Base-by-base conservation (phyloP, 2,888 invertebrate species). In the Clanis bilineata region DNA sequence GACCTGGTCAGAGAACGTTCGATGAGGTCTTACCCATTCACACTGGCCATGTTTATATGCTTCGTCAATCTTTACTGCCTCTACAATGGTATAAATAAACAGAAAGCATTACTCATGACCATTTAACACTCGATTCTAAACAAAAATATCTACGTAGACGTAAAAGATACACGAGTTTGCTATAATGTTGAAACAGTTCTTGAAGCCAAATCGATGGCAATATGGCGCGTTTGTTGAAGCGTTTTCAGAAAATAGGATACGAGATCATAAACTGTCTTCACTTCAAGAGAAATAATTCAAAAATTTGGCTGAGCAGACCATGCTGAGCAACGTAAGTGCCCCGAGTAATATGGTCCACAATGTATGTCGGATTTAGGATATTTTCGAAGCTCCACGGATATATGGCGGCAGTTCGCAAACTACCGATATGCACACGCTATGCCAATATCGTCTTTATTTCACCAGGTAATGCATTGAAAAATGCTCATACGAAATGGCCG, bases 261-360 rank as follows among this genome's bases (percentile, higher is more conserved):
- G 76, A 74, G 74, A 81, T 77, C 84, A 85, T 89, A 90, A 88
- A 89, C 83, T 82, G 80, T 81, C 81, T 85, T 85, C 82, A 79
- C 79, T 84, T 85, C 83, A 76, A 81, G 71, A 77, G 74, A 71
- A 66, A 85, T 90, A 85, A 88, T 80, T 90, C 83, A 89, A 89
- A 89, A 88, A 88, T 86, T 88, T 88, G 89, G 89, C 88, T 81
- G 73, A 76, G 71, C 66, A 81, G 77, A 80, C 77, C 74, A 79
- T 76, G 78, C 73, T 76, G 68, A 71, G 77, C 74, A 79, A 82
- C 84, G 80, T 83, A 81, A 82, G 77, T 77, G 80, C 78, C 68
- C 74, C 68, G 64, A 77, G 79, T 86, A 83, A 83, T 85, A 85
- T 81, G 81, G 81, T 82, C 76, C 75, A 81, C 80, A 83, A 79